phyloP scores from a whole-genome alignment of 2,888 invertebrate genomes.

The Andrena fulva region DNA sequence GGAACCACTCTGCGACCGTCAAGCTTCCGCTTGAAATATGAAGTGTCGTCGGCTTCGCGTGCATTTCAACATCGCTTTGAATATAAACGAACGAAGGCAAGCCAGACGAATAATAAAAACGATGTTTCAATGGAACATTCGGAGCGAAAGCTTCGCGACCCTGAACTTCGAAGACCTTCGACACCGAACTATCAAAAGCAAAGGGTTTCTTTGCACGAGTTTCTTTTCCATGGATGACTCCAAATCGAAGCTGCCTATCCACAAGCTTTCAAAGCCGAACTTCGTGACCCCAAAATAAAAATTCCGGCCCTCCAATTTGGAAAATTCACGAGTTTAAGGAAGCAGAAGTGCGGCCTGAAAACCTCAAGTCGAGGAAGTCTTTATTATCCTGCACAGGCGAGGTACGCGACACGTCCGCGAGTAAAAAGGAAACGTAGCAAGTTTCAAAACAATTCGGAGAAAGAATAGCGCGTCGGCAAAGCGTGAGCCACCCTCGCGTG shows the following conservation, averaged over 20 bases:
- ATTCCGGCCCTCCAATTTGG: too few relatives aligned
- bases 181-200: too few relatives aligned
- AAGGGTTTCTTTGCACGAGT: too few relatives aligned
- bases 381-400: neutral
- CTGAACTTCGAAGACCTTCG: too few relatives aligned
- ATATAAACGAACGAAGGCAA: neutral
- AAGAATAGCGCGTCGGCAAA: neutral
- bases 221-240: too few relatives aligned
- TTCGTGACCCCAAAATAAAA: too few relatives aligned
- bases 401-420: neutral
- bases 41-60: neutral
- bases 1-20: neutral
- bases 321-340: too few relatives aligned
- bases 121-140: too few relatives aligned
- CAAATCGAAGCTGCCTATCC: too few relatives aligned
- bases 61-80: neutral
- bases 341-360: neutral
- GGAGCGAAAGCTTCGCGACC: too few relatives aligned
- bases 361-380: neutral
- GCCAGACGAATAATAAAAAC: too few relatives aligned
- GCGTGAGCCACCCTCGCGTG: neutral
- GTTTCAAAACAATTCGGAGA: neutral
- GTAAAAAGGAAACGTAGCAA: neutral
- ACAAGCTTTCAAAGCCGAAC: too few relatives aligned
- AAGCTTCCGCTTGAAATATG: neutral